A percentile compares a stretch with the other conserved stretches of the same genome.
Evolutionary conservation across 2,113 vertebrate species (phyloP).

Genomic region (Penelope pileata): DNA sequence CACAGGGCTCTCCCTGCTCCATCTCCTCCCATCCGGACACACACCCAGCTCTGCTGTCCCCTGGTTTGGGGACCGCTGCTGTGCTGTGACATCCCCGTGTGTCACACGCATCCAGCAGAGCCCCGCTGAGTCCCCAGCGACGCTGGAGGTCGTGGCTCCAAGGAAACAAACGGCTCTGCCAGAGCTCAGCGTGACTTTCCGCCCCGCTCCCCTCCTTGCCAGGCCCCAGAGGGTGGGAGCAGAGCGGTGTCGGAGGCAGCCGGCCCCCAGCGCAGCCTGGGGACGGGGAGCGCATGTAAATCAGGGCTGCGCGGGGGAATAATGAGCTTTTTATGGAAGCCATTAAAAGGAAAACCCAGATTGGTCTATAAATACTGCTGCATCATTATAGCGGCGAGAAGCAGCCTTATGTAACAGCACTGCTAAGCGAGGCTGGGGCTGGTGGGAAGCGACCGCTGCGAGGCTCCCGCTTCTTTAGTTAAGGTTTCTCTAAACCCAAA

Average conservation of each 20-base stretch:
- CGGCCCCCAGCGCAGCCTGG: not conserved
- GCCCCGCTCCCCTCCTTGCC: not conserved
- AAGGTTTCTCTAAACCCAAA: not conserved
- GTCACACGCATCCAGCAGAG: not conserved
- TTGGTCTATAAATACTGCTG: conserved; percentile 34
- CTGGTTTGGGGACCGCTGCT: not conserved
- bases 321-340: conserved; percentile 59
- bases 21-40: too few species aligned
- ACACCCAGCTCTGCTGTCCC: too few species aligned
- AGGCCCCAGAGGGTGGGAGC: not conserved
- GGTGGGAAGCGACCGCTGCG: not conserved
- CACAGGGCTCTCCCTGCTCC: not conserved
- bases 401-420: not conserved
- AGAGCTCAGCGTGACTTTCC: not conserved
- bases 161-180: not conserved
- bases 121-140: too few species aligned
- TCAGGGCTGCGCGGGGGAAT: conserved; percentile 1
- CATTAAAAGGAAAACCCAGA: conserved; percentile 53
- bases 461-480: rapidly evolving
- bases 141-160: not conserved
- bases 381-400: not conserved
- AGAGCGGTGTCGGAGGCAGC: not conserved
- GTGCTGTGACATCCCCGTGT: not conserved
- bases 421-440: not conserved
- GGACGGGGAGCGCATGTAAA: conserved; percentile 9